Evolutionary conservation across 1,140 invertebrate genomes (phyloP).

Genomic region (Drosophila sp.): DNA sequence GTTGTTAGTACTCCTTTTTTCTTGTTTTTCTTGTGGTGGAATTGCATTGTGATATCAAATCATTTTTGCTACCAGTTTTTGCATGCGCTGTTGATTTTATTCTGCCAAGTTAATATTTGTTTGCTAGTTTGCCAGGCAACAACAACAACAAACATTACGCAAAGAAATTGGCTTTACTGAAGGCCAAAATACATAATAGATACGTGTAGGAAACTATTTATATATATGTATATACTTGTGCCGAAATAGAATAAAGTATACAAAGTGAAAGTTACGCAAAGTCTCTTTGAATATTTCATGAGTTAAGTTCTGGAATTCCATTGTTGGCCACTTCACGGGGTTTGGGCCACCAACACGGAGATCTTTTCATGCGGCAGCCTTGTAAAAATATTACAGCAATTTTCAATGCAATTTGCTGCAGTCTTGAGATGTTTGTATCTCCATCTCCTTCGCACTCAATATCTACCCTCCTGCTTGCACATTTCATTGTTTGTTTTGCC

Average conservation of each 20-base stretch:
- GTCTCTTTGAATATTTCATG: constrained; percentile 33
- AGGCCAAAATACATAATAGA: background rate
- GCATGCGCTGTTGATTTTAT: constrained; percentile 14
- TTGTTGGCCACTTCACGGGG: constrained; percentile 7
- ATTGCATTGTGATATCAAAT: constrained; percentile 4
- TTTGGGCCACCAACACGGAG: background rate
- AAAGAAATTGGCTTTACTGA: constrained; percentile 5
- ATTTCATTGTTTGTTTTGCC: constrained; percentile 44
- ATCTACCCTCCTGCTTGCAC: constrained; percentile 7
- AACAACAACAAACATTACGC: constrained; percentile 13
- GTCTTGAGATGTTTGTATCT: constrained; percentile 21
- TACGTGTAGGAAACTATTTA: background rate
- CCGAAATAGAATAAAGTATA: constrained; percentile 11
- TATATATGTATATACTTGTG: background rate
- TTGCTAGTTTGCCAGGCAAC: background rate
- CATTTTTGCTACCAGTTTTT: constrained; percentile 9
- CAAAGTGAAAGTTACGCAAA: constrained; percentile 29
- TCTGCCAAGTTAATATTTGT: constrained; percentile 21
- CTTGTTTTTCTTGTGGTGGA: background rate
- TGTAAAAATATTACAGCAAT: constrained; percentile 37
- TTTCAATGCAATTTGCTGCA: constrained; percentile 45
- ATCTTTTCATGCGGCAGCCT: background rate
- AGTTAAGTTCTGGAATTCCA: constrained; percentile 24
- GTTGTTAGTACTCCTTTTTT: background rate
- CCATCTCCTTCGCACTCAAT: constrained; percentile 2